A percentile compares a stretch with the other conserved stretches of the same genome.
phyloP scores from a whole-genome alignment of 2,113 vertebrate genomes.

The Gulo gulo region DNA sequence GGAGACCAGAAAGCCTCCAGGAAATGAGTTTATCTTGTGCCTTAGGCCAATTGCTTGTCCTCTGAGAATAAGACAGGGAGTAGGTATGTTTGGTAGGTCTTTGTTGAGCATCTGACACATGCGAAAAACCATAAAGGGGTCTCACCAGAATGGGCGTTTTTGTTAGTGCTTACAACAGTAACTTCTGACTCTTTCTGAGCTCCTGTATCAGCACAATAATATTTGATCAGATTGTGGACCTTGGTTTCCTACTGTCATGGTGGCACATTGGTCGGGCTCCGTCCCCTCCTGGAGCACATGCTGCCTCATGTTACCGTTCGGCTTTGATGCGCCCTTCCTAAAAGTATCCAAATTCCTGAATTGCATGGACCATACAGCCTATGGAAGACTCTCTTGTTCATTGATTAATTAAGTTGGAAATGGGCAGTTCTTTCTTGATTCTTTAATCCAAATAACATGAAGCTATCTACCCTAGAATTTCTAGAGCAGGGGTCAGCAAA shows the following conservation, averaged over 20 bases:
- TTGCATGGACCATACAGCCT: neutral
- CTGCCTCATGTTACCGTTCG: neutral
- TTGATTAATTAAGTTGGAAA: constrained; percentile 43
- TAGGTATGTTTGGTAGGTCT: neutral
- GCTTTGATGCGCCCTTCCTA: neutral
- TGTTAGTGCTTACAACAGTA: neutral
- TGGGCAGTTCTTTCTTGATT: neutral
- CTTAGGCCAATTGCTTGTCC: neutral
- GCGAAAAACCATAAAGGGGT: neutral
- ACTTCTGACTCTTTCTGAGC: neutral
- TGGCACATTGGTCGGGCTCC: neutral
- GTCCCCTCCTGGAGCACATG: neutral
- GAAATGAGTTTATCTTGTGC: neutral
- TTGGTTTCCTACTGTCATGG: neutral
- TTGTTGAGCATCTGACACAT: neutral
- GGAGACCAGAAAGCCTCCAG: neutral
- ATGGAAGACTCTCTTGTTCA: neutral
- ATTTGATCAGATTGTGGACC: neutral
- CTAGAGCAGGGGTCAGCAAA: neutral
- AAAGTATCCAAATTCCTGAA: neutral
- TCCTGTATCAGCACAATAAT: neutral
- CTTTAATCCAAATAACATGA: constrained; percentile 18
- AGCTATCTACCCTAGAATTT: neutral
- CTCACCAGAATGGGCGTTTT: neutral
- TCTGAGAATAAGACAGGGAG: neutral